Evolutionary conservation across 2,797 vertebrate genomes (phyloP), one percentile per base, ranked within the genome.

Genomic region (Enteromius paludinosus): DNA sequence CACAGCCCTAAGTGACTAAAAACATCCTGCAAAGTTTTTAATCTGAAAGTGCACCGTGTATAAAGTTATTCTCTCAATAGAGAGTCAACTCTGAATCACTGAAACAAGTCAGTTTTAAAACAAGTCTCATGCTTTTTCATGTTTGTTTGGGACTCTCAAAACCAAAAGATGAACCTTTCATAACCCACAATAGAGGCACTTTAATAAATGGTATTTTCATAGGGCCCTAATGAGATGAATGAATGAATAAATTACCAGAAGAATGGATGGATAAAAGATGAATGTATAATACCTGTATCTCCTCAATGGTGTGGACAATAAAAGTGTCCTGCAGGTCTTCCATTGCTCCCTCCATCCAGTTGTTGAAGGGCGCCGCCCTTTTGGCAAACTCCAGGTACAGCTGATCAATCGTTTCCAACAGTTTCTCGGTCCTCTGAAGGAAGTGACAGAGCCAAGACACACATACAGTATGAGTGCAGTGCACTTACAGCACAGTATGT

Each of bases 271-370:
- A 77, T 33, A 20, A 33, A 14, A 45, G 30, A 33, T 43, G n/a
- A n/a, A 54, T 43, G 18, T 56, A 23, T 18, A 23, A 47, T 68
- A 99, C 98, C 96, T 99, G 97, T 88, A 99, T 99, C 89, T 99
- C 98, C 88, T 99, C 98, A 20, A 99, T 99, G 87, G 98, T 99
- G 90, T 99, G 98, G 86, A 99, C 98, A 0, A 99, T 99, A 86
- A 99, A 99, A 0, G 97, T 98, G 86, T 99, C 98, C 94, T 99
- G 98, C 88, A 99, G 94, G 87, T 99, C 98, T 87, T 99, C 98
- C 97, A 99, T 99, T 76, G 98, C 98, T 11, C 98, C 97, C 89
- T 99, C 98, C 98, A 99, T 99, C 98, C 98, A 99, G 92, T 99
- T 99, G 94, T 99, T 99, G 94, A 99, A 99, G 10, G 98, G 98